A percentile compares a stretch with the other conserved stretches of the same genome.
Conservation (phyloP, 2,113 vertebrate genomes). For the Oreotragus oreotragus region DNA sequence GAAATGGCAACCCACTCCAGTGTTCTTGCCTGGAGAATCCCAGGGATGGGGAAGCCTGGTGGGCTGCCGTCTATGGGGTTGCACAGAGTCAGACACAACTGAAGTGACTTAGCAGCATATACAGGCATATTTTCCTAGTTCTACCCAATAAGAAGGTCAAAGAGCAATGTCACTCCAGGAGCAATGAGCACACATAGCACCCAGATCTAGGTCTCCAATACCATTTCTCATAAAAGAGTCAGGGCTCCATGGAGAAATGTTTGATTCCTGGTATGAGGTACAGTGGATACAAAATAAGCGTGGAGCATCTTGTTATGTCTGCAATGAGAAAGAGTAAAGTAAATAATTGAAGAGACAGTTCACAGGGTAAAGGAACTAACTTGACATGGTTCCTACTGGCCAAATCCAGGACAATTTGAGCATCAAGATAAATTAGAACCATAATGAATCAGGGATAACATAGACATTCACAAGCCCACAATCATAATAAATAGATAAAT, state of each 20-base stretch:
- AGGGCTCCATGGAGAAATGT: neutral
- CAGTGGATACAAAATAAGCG: neutral
- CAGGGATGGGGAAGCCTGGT: too few species aligned
- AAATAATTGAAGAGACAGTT: neutral
- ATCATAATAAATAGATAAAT: neutral
- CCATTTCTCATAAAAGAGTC: neutral
- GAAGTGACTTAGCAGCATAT: too few species aligned
- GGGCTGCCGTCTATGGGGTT: too few species aligned
- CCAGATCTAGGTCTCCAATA: neutral
- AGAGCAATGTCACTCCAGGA: neutral
- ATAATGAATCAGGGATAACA: neutral
- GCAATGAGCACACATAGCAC: neutral
- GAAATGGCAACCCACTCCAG: too few species aligned
- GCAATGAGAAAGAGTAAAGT: neutral
- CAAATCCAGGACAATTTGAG: neutral
- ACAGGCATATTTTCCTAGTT: neutral
- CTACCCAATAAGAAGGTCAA: neutral
- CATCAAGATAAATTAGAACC: constrained; percentile 1
- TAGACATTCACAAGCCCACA: neutral
- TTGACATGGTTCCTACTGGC: neutral
- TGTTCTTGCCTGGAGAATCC: too few species aligned
- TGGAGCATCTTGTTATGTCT: neutral
- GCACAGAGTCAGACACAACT: too few species aligned
- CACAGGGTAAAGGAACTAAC: neutral
- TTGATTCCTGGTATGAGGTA: neutral